These are phyloP conservation scores for Carterocephalus palaemon DNA, from an alignment of 2,888 invertebrate genomes.

Conservation along the genomic window DNA sequence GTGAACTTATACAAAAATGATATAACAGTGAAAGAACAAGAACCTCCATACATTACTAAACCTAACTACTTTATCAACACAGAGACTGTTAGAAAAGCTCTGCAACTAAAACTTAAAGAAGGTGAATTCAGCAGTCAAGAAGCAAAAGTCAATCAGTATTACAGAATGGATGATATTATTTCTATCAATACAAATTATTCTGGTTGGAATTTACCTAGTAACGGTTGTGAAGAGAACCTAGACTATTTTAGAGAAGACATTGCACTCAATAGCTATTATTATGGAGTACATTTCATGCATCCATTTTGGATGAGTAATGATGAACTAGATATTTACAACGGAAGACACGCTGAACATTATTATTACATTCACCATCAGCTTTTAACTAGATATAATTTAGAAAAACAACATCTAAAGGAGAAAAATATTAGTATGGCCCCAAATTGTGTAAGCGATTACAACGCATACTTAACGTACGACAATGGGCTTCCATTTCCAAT, in stretches of 20 bases:
- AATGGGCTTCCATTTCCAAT: constrained; percentile 65
- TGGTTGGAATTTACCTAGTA: constrained; percentile 71
- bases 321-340: constrained; percentile 55
- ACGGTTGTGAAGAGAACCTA: constrained; percentile 69
- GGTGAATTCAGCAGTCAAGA: constrained; percentile 40
- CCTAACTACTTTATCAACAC: constrained; percentile 63
- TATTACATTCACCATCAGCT: constrained; percentile 62
- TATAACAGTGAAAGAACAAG: constrained; percentile 35
- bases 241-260: constrained; percentile 83
- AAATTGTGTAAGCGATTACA: constrained; percentile 45
- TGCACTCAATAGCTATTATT: constrained; percentile 79
- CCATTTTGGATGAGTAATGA: constrained; percentile 80
- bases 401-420: constrained; percentile 49
- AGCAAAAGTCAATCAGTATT: constrained; percentile 45
- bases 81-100: constrained; percentile 60
- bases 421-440: constrained; percentile 31
- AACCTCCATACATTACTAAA: constrained; percentile 71
- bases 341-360: constrained; percentile 60
- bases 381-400: constrained; percentile 55
- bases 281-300: constrained; percentile 73
- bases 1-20: constrained; percentile 58
- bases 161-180: constrained; percentile 40
- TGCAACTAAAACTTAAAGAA: constrained; percentile 47
- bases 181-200: constrained; percentile 65
- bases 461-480: constrained; percentile 57